phyloP scores from a whole-genome alignment of 2,113 vertebrate species.

The Camarhynchus parvulus region DNA sequence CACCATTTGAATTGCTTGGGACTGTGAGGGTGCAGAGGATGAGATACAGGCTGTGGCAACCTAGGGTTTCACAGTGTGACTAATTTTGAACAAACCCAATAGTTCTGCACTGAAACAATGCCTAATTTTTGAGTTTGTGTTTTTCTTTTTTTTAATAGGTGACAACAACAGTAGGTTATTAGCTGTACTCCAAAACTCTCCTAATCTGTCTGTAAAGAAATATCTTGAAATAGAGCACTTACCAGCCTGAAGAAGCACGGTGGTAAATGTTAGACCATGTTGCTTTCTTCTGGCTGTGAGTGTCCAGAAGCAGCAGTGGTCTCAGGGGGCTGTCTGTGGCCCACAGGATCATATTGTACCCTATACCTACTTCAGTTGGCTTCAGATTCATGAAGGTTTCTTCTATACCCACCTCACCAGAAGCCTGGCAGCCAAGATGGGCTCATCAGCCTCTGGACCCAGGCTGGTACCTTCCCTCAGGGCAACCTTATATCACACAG shows the following conservation, averaged over 20 bases:
- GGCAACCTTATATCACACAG: neutral
- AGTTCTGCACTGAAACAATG: neutral
- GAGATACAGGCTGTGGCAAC: neutral
- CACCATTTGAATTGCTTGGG: neutral
- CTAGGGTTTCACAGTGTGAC: neutral
- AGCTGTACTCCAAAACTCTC: neutral
- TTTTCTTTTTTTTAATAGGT: neutral
- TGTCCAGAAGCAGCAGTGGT: neutral
- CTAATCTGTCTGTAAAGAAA: neutral
- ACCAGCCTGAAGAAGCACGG: neutral
- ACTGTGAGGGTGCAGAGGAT: neutral
- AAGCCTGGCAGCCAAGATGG: neutral
- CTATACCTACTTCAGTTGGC: neutral
- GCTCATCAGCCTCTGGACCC: neutral
- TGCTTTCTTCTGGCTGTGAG: neutral
- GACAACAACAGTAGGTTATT: neutral
- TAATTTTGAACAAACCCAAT: neutral
- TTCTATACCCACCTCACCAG: neutral
- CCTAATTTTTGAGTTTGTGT: neutral
- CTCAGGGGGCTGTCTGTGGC: neutral
- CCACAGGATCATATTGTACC: neutral
- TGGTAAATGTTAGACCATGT: neutral
- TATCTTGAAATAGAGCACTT: neutral
- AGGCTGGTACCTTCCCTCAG: neutral
- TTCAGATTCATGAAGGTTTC: neutral